These are phyloP conservation scores for Heliconius sara DNA, from an alignment of 2,888 invertebrate genomes.

Conservation along the genomic window DNA sequence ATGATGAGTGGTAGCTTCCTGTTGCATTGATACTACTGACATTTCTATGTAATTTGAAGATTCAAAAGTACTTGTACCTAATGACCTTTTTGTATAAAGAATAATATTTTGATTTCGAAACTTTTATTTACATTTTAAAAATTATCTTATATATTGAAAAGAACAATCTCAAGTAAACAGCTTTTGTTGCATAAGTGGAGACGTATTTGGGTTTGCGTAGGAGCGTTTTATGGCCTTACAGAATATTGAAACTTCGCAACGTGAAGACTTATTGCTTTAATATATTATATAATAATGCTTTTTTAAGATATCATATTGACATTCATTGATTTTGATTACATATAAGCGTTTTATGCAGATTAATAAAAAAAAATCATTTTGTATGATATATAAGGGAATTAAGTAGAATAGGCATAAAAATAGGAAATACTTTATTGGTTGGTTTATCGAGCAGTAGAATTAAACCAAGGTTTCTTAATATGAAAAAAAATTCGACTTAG, in stretches of 20 bases:
- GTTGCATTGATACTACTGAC: too few relatives aligned
- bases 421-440: too few relatives aligned
- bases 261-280: constrained; percentile 9
- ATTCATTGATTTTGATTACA: background rate
- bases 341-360: too few relatives aligned
- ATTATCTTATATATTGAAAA: background rate
- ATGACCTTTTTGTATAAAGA: too few relatives aligned
- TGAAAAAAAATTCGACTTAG: too few relatives aligned
- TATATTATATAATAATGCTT: constrained; percentile 15
- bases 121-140: background rate
- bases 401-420: too few relatives aligned
- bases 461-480: background rate
- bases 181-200: constrained; percentile 23
- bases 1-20: too few relatives aligned
- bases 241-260: constrained; percentile 15
- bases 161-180: background rate
- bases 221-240: constrained; percentile 32
- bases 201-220: constrained; percentile 37
- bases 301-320: background rate
- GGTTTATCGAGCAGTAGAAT: background rate
- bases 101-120: too few relatives aligned
- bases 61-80: too few relatives aligned
- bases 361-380: too few relatives aligned
- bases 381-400: too few relatives aligned
- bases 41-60: too few relatives aligned